Percentiles rank a stretch among this genome's conserved stretches.
phyloP scores from a whole-genome alignment of 2,113 vertebrate species.

The Neogobius melanostomus region DNA sequence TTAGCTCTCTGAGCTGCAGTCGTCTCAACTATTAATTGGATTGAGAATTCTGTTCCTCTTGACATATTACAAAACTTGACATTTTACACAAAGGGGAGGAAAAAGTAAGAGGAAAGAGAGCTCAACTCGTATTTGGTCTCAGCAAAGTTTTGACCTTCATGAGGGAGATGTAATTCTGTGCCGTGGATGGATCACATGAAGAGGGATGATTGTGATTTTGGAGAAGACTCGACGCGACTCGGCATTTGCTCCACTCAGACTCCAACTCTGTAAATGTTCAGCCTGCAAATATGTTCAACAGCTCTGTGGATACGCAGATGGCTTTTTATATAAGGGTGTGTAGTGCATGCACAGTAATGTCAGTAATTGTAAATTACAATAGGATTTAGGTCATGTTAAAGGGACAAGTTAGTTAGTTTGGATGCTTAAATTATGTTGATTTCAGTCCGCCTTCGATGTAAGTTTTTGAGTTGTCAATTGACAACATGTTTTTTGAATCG shows the following conservation, averaged over 20 bases:
- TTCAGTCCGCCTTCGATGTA: too few relatives aligned
- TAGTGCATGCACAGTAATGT: too few relatives aligned
- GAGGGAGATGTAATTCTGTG: constrained; percentile 4
- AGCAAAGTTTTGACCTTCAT: constrained; percentile 25
- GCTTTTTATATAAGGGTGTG: too few relatives aligned
- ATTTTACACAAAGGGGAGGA: constrained; percentile 25
- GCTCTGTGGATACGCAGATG: not conserved
- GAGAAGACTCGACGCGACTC: not conserved
- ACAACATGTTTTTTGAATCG: too few relatives aligned
- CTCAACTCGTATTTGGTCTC: constrained; percentile 4
- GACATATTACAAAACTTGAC: constrained; percentile 43
- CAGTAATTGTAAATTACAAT: too few relatives aligned
- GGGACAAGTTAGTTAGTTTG: too few relatives aligned
- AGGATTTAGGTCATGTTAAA: too few relatives aligned
- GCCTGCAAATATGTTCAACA: not conserved
- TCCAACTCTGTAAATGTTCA: constrained; percentile 5
- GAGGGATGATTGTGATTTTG: not conserved
- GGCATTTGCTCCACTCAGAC: not conserved
- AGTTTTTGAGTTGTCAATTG: too few relatives aligned
- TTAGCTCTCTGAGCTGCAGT: constrained; percentile 9
- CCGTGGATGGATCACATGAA: constrained; percentile 2
- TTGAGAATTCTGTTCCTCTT: constrained; percentile 37
- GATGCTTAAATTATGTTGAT: too few relatives aligned
- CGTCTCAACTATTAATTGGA: constrained; percentile 31
- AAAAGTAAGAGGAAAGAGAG: constrained; percentile 8